These are phyloP conservation scores for Platysternon megacephalum DNA, from an alignment of 2,113 vertebrate genomes.

Conservation along the genomic window DNA sequence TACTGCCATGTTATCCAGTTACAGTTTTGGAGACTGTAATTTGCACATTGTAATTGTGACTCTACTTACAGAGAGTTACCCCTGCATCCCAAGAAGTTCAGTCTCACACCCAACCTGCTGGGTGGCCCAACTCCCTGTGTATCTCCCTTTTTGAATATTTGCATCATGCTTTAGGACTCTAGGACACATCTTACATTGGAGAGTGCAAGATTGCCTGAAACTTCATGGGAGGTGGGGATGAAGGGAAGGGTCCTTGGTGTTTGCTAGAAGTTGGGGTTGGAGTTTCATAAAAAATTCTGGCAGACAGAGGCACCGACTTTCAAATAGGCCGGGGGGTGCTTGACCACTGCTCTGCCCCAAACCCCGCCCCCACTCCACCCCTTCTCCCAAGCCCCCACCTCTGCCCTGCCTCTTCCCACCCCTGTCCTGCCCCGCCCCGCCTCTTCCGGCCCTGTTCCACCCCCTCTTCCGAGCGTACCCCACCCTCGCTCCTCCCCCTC, in stretches of 20 bases:
- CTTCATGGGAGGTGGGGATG: neutral
- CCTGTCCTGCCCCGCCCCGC: too few relatives aligned
- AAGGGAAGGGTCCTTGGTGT: neutral
- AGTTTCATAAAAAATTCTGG: neutral
- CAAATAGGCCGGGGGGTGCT: too few relatives aligned
- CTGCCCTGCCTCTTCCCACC: too few relatives aligned
- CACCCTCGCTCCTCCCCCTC: too few relatives aligned
- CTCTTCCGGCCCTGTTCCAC: too few relatives aligned
- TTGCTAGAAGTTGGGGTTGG: neutral
- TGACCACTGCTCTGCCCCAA: too few relatives aligned
- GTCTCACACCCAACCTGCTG: neutral
- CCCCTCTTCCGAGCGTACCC: too few relatives aligned
- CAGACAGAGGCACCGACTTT: neutral
- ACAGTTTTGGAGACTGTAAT: neutral
- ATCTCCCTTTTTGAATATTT: neutral
- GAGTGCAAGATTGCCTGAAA: neutral
- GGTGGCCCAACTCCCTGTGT: neutral
- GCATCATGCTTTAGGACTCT: neutral
- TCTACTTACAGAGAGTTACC: neutral
- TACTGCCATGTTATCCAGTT: rapidly evolving
- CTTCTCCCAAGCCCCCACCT: too few relatives aligned
- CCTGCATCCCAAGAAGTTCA: neutral
- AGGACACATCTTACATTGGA: neutral
- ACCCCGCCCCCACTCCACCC: too few relatives aligned
- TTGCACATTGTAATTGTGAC: neutral